Base-by-base conservation (phyloP, 1,140 invertebrate genomes). In the Trichomalopsis sarcophagae region DNA sequence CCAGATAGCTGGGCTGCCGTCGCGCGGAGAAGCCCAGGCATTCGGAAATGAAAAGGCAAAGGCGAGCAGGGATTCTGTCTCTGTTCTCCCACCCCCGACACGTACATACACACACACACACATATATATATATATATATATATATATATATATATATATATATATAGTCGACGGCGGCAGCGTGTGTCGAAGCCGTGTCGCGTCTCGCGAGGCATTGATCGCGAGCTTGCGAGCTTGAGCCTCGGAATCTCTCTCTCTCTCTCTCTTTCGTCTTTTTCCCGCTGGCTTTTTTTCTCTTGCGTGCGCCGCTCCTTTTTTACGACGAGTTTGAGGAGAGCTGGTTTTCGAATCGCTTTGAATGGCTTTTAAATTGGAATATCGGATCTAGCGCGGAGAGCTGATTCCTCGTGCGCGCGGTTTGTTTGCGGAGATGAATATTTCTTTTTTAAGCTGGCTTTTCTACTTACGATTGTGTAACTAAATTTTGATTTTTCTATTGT, bases 11-110 rank as follows among this genome's bases (percentile, higher is more conserved):
- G 47, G 9, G 21, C n/a, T 13, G 13, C 47, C 13, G 21, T 13
- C 2, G 13, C 77, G 21, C 30, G 1, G 50, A 1, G 78, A 80
- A 80, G 33, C 78, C 62, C 33, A 36, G 33, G 78, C 78, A 69
- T 80, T 80, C 66, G 78, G 62, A 69, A 80, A 80, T 80, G 62
- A 80, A 80, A 80, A 80, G 78, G 62, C 78, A 69, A 80, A 44
- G 62, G 66, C 33, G 50, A 78, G 50, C 76, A 78, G 33, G 36
- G 62, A 80, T 80, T 80, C 62, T 66, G 27, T 62, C 30, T 50
- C 36, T 40, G 11, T 62, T 66, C 30, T 78, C n/a, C 30, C 68
- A 30, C 23, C 55, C 4, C 1, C 7, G 23, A 17, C 68, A 33
- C 68, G 68, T 30, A 36, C 33, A 36, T 36, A 36, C 33, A 36